Percentiles rank a stretch among this genome's conserved stretches.
These are phyloP conservation scores for Ophiothrix spiculata DNA, from an alignment of 35 echinoderm and acorn worm genomes.

Conservation along the genomic window DNA sequence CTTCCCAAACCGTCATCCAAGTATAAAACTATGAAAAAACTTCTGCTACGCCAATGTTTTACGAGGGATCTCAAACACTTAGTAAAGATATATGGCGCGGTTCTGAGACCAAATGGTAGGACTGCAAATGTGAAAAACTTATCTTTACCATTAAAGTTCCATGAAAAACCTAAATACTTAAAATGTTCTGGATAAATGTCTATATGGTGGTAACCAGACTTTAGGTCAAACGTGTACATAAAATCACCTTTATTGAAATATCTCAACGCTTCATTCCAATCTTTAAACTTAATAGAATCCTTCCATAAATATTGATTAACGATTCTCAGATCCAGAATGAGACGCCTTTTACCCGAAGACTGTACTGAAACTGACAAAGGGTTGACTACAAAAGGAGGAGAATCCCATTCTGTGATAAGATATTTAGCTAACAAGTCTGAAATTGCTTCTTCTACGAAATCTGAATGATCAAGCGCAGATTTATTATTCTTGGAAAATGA, in stretches of 20 bases:
- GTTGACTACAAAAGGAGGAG: not conserved
- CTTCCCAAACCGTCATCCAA: slow-evolving; percentile 32
- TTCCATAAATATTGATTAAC: not conserved
- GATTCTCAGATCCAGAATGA: slow-evolving; percentile 8
- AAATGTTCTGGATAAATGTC: not conserved
- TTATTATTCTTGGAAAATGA: not conserved
- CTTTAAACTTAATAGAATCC: not conserved
- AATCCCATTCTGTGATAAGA: not conserved
- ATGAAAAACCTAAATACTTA: slow-evolving; percentile 20
- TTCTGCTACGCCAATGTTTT: slow-evolving; percentile 7
- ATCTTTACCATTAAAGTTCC: slow-evolving; percentile 16
- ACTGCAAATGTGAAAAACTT: slow-evolving; percentile 26
- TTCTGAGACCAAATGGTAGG: slow-evolving; percentile 25
- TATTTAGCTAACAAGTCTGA: not conserved
- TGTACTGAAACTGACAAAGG: slow-evolving; percentile 7
- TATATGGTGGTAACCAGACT: not conserved
- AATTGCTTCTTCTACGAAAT: not conserved
- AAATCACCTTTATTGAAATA: not conserved
- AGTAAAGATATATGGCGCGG: slow-evolving; percentile 31
- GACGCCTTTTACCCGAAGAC: not conserved
- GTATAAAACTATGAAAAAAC: slow-evolving; percentile 37
- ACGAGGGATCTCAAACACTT: slow-evolving; percentile 16
- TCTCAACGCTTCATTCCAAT: not conserved
- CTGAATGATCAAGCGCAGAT: not conserved
- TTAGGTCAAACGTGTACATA: not conserved